Conservation (phyloP, 1,140 invertebrate genomes). For the Antheraea pernyi region DNA sequence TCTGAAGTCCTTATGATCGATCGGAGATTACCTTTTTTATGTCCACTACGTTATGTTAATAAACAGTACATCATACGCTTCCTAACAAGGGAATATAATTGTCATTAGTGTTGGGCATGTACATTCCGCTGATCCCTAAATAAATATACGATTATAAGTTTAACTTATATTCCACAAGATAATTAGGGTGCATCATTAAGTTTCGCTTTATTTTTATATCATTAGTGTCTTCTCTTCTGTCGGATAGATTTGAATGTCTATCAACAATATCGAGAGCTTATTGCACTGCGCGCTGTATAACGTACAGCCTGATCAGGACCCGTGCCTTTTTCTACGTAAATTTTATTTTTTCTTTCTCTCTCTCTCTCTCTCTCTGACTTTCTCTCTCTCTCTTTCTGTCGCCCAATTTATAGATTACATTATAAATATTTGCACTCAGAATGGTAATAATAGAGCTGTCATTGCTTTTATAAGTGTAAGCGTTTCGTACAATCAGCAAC, state of each 20-base stretch:
- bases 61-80: constrained; percentile 69
- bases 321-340: constrained; percentile 9
- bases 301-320: constrained; percentile 3
- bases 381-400: constrained; percentile 56
- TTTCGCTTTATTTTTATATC: constrained; percentile 67
- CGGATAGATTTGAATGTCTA: constrained; percentile 48
- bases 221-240: constrained; percentile 61
- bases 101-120: constrained; percentile 77
- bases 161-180: constrained; percentile 58
- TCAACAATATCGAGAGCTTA: constrained; percentile 37
- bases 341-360: constrained; percentile 44
- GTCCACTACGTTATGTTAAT: constrained; percentile 58
- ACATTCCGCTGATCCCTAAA: constrained; percentile 69
- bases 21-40: constrained; percentile 51
- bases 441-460: constrained; percentile 79
- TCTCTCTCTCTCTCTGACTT: constrained; percentile 65
- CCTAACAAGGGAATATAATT: constrained; percentile 73
- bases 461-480: constrained; percentile 77
- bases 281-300: constrained; percentile 31
- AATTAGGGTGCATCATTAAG: constrained; percentile 73
- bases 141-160: constrained; percentile 27
- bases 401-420: constrained; percentile 54
- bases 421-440: constrained; percentile 69
- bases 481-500: constrained; percentile 74
- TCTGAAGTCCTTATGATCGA: constrained; percentile 54